These are phyloP conservation scores for Abrostola tripartita DNA, from an alignment of 2,888 invertebrate genomes.

Conservation along the genomic window DNA sequence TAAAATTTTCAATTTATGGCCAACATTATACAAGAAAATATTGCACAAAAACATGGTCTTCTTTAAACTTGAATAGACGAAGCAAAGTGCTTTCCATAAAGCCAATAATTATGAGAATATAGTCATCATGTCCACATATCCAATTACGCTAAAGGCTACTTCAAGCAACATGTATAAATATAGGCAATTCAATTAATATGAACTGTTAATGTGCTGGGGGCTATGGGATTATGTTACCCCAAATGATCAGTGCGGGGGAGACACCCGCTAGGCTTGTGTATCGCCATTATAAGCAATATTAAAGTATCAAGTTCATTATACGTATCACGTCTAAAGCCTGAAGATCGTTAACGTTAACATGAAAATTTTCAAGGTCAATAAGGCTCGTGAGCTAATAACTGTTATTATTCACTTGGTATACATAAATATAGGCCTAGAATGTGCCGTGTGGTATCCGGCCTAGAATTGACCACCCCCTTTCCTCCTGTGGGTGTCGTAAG, in stretches of 20 bases:
- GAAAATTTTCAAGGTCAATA: conserved; percentile 18
- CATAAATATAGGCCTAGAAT: too few relatives aligned
- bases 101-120: conserved; percentile 1
- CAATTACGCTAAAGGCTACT: conserved; percentile 57
- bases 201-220: conserved; percentile 6
- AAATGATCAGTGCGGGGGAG: conserved; percentile 16
- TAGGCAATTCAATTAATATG: conserved; percentile 9
- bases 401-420: conserved; percentile 15
- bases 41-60: too few relatives aligned
- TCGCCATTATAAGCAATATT: conserved; percentile 21
- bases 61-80: too few relatives aligned
- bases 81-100: too few relatives aligned
- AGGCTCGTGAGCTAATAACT: conserved; percentile 9
- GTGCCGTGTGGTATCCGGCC: too few relatives aligned
- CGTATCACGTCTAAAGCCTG: conserved; percentile 4
- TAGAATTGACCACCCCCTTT: too few relatives aligned
- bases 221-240: conserved; percentile 21
- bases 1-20: too few relatives aligned
- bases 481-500: too few relatives aligned
- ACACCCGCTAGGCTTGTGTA: conserved; percentile 6
- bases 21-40: too few relatives aligned
- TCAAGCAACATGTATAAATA: conserved; percentile 17
- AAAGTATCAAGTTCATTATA: conserved; percentile 29
- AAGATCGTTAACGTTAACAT: conserved; percentile 8
- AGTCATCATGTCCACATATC: conserved; percentile 21